A percentile compares a stretch with the other conserved stretches of the same genome.
phyloP scores from a whole-genome alignment of 1,140 invertebrate genomes.

The Euwallacea fornicatus region DNA sequence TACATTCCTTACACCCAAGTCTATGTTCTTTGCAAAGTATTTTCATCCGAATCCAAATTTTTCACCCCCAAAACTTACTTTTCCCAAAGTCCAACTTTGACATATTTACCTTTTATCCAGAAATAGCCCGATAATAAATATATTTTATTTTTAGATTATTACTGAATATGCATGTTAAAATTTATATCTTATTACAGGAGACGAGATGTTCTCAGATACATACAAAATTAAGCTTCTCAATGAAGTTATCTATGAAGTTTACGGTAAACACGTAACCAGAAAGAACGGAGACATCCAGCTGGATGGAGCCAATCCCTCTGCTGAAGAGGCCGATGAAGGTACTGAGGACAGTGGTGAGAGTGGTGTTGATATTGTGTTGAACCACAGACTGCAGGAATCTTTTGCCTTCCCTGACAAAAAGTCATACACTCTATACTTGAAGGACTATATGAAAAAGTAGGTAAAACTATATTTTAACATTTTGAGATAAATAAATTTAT shows the following conservation, averaged over 20 bases:
- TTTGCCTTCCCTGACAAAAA: slow-evolving; percentile 86
- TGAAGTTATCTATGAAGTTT: slow-evolving; percentile 93
- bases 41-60: not conserved
- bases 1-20: slow-evolving; percentile 13
- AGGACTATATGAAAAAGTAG: slow-evolving; percentile 96
- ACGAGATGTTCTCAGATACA: slow-evolving; percentile 98
- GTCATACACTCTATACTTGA: slow-evolving; percentile 89
- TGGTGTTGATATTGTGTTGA: slow-evolving; percentile 92
- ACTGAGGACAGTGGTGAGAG: slow-evolving; percentile 72
- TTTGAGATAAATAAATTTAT: not conserved
- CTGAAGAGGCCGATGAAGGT: slow-evolving; percentile 87
- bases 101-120: slow-evolving; percentile 8
- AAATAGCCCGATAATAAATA: no score
- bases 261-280: slow-evolving; percentile 80
- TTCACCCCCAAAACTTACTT: no score
- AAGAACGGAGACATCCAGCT: slow-evolving; percentile 78
- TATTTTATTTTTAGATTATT: slow-evolving; percentile 2
- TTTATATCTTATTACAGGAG: slow-evolving; percentile 65
- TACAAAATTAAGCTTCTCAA: slow-evolving; percentile 93
- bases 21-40: slow-evolving; percentile 12
- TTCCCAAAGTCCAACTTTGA: not conserved
- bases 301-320: slow-evolving; percentile 89
- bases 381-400: slow-evolving; percentile 86
- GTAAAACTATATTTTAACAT: slow-evolving; percentile 45
- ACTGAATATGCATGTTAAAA: not conserved